These are phyloP conservation scores for Melanerpes aurifrons DNA, from an alignment of 2,113 vertebrate genomes.

Conservation along the genomic window DNA sequence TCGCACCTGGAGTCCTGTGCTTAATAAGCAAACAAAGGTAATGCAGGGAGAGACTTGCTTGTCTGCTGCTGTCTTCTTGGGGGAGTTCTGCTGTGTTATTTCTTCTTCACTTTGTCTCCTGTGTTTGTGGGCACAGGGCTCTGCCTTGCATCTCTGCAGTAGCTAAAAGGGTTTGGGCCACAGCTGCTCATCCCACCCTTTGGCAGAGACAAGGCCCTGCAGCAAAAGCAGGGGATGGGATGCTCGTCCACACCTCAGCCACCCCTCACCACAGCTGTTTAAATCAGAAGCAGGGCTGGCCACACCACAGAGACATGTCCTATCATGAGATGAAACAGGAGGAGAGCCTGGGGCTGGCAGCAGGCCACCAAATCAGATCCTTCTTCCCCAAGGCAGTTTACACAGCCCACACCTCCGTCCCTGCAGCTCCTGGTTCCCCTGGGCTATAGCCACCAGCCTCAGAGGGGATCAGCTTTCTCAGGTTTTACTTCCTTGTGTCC, in stretches of 20 bases:
- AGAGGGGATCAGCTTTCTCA: background rate
- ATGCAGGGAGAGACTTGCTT: rapidly evolving
- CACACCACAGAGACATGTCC: background rate
- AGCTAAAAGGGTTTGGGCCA: rapidly evolving
- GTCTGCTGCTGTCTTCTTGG: background rate
- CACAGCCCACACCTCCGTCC: background rate
- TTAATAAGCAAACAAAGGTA: background rate
- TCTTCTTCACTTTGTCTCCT: background rate
- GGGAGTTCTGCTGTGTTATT: background rate
- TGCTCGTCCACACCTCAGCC: background rate
- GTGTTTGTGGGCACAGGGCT: background rate
- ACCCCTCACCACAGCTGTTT: background rate
- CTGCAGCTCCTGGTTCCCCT: rapidly evolving
- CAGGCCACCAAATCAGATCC: background rate
- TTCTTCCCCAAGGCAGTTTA: background rate
- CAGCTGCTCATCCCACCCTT: background rate
- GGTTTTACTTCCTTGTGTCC: background rate
- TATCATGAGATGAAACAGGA: background rate
- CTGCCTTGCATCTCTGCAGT: background rate
- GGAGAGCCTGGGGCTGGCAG: background rate
- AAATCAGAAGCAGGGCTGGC: background rate
- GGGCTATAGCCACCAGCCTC: background rate
- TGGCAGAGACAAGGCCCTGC: background rate
- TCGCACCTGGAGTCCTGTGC: background rate
- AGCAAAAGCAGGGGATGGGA: background rate